A percentile compares a stretch with the other conserved stretches of the same genome.
Conservation (phyloP, 1,140 invertebrate species). For the Drosophila seguyi region DNA sequence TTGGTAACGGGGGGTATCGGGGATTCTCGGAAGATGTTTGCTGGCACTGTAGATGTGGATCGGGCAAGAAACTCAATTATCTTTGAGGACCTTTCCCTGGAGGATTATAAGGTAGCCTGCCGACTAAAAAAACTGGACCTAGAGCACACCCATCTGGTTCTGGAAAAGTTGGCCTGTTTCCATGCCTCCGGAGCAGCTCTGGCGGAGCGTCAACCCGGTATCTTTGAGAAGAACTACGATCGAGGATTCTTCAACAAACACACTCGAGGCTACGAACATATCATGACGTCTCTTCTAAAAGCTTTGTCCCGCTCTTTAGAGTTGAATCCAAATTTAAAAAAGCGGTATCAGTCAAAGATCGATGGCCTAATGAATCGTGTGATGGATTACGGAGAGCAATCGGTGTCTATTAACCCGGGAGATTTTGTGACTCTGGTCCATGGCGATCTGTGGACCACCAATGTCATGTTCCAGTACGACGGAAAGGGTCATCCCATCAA, state of each 20-base stretch:
- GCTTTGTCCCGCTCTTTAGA: slow-evolving; percentile 47
- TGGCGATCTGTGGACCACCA: too few species aligned
- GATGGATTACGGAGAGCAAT: too few species aligned
- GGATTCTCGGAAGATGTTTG: slow-evolving; percentile 67
- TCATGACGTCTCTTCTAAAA: slow-evolving; percentile 42
- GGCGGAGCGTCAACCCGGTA: too few species aligned
- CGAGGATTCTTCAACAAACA: too few species aligned
- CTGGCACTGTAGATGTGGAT: slow-evolving; percentile 70
- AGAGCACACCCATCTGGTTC: slow-evolving; percentile 84
- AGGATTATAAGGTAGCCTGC: slow-evolving; percentile 86
- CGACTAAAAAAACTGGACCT: slow-evolving; percentile 86
- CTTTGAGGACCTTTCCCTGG: slow-evolving; percentile 83
- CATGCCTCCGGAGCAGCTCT: slow-evolving; percentile 85
- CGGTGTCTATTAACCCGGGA: too few species aligned
- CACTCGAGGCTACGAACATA: slow-evolving; percentile 45
- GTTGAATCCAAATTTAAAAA: slow-evolving; percentile 28
- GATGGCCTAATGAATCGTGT: too few species aligned
- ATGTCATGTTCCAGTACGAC: slow-evolving; percentile 88
- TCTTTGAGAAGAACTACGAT: too few species aligned
- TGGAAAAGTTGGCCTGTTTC: slow-evolving; percentile 87
- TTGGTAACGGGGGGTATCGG: slow-evolving; percentile 46
- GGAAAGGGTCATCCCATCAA: slow-evolving; percentile 9
- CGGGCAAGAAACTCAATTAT: too few species aligned
- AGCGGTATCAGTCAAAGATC: slow-evolving; percentile 59
- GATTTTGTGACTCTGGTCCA: too few species aligned